Base-by-base conservation (phyloP, 2,888 invertebrate species). In the Clostera curtula region DNA sequence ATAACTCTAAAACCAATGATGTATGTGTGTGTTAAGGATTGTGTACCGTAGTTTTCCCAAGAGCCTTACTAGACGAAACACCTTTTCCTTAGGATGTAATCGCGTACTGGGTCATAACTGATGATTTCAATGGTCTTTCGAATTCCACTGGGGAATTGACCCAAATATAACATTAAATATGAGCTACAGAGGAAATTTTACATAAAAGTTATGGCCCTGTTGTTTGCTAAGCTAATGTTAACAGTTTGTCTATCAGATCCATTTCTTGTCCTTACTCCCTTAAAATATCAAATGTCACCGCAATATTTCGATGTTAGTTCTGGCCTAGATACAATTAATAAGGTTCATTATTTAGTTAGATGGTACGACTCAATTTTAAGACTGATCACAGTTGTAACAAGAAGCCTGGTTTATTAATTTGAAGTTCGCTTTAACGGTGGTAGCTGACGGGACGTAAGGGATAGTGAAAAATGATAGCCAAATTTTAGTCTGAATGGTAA, bases 281-380 rank as follows among this genome's bases (percentile, higher is more conserved):
- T 52, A 57, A 49, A 53, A 45, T 52, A 59, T 37, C 53, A 52
- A 36, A 32, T 40, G 33, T 20, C 36, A 47, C 40, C 27, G 33
- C 36, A 33, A 48, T 42, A 42, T 43, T 56, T 64, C 56, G 59
- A 62, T 44, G 57, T 69, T 69, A 68, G 62, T 64, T 72, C 69
- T 59, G 82, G 82, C 82, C 83, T 83, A 82, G 75, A 55, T 74
- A 74, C 69, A 61, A 52, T 71, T 62, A 59, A 49, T 77, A 77
- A 75, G 77, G 56, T 57, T 75, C 69, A 75, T 77, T 74, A 79
- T 70, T 76, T 79, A 76, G 65, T 76, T 79, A 83, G 82, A 77
- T 67, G 66, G 75, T 83, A 82, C 67, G 76, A 85, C 84, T 84
- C 84, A 85, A 85, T 82, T 82, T 83, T 83, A 85, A 85, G 85